Conservation (phyloP, 2,888 invertebrate species). For the Lobophora halterata region DNA sequence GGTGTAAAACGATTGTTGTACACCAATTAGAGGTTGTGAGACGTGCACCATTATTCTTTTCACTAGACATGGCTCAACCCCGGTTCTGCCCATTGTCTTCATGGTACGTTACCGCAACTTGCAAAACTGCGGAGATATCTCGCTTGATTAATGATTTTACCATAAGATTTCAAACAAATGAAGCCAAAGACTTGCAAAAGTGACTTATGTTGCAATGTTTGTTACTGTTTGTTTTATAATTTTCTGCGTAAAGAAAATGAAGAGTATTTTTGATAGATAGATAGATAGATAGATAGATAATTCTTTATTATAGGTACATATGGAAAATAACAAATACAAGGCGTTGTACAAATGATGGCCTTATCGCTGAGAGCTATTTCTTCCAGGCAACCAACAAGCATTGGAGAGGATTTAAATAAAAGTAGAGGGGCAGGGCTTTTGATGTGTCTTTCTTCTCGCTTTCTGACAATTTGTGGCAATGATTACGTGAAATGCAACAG, state of each 20-base stretch:
- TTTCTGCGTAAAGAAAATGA: slow-evolving; percentile 10
- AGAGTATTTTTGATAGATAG: neutral
- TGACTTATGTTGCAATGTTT: slow-evolving; percentile 33
- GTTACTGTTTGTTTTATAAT: slow-evolving; percentile 22
- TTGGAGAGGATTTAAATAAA: too few species aligned
- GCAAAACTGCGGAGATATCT: slow-evolving; percentile 54
- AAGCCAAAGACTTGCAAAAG: slow-evolving; percentile 42
- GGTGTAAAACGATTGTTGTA: slow-evolving; percentile 51
- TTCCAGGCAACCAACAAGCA: too few species aligned
- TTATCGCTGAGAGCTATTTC: too few species aligned
- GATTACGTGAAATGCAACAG: too few species aligned
- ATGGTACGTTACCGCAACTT: slow-evolving; percentile 56
- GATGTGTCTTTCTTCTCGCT: too few species aligned
- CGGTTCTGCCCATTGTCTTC: slow-evolving; percentile 59
- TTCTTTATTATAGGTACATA: too few species aligned
- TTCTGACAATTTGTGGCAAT: too few species aligned
- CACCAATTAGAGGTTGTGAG: slow-evolving; percentile 48
- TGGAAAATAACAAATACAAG: too few species aligned
- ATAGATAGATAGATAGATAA: too few species aligned
- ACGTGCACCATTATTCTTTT: slow-evolving; percentile 49
- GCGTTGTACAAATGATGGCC: too few species aligned
- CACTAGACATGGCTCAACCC: slow-evolving; percentile 41
- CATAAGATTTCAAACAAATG: slow-evolving; percentile 64
- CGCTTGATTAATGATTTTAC: slow-evolving; percentile 73
- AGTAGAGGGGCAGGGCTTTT: too few species aligned